Conservation (phyloP, 2,888 invertebrate species). For the Limnephilus rhombicus region DNA sequence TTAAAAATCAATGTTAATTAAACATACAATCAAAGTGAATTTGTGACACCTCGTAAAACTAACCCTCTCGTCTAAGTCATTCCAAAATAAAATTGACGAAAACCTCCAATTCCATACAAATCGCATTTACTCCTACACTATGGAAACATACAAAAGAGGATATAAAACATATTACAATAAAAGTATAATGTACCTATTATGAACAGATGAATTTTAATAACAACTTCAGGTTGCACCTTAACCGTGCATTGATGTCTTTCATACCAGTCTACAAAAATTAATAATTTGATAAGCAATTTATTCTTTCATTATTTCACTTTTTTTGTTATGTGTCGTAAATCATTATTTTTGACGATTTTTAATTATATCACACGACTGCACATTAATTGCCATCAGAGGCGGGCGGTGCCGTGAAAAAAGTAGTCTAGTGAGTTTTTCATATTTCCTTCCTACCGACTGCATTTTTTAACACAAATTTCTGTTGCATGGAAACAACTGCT, state of each 20-base stretch:
- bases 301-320: background rate
- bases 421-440: background rate
- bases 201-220: background rate
- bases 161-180: too few species aligned
- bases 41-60: too few species aligned
- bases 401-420: background rate
- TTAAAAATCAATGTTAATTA: too few species aligned
- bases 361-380: background rate
- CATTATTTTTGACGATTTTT: background rate
- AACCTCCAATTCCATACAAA: too few species aligned
- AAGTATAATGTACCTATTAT: too few species aligned
- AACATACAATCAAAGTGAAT: too few species aligned
- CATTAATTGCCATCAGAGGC: background rate
- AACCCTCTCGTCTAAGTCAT: too few species aligned
- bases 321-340: background rate
- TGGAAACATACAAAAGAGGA: too few species aligned
- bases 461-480: background rate
- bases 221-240: background rate
- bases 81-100: too few species aligned
- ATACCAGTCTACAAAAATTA: background rate
- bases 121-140: too few species aligned
- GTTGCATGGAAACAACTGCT: background rate
- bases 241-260: background rate
- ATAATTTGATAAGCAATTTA: background rate
- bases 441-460: background rate